These are phyloP conservation scores for Philaenus spumarius DNA, from an alignment of 1,140 invertebrate genomes.

Conservation along the genomic window DNA sequence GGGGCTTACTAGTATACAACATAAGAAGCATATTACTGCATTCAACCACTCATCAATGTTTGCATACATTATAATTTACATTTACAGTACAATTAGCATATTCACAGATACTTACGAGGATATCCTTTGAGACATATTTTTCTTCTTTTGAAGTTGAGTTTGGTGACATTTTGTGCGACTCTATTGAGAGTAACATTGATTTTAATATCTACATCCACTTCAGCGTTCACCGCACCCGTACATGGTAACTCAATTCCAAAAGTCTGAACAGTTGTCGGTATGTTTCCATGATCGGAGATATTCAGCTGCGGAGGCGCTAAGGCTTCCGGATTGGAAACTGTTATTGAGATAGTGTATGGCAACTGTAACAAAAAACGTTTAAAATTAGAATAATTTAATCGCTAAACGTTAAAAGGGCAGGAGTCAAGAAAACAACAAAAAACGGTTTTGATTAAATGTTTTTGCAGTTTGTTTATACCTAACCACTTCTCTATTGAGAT, in stretches of 20 bases:
- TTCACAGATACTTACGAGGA: constrained; percentile 23
- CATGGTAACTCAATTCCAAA: constrained; percentile 80
- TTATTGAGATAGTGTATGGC: constrained; percentile 70
- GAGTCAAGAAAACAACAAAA: too few species aligned
- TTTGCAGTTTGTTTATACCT: too few species aligned
- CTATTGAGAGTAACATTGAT: constrained; percentile 72
- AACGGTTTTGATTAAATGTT: too few species aligned
- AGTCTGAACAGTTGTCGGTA: constrained; percentile 68
- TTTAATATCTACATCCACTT: constrained; percentile 74
- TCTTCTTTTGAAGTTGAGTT: constrained; percentile 68
- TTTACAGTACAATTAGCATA: too few species aligned
- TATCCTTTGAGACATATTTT: constrained; percentile 75
- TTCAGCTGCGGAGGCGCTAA: constrained; percentile 69
- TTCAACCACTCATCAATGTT: too few species aligned
- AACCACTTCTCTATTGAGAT: too few species aligned
- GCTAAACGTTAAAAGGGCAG: too few species aligned
- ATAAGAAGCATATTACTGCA: too few species aligned
- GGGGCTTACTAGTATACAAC: too few species aligned
- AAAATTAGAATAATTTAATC: too few species aligned
- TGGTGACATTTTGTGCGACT: constrained; percentile 59
- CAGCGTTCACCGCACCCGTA: constrained; percentile 66
- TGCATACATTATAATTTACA: too few species aligned
- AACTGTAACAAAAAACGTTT: constrained; percentile 54
- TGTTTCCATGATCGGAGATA: constrained; percentile 67
- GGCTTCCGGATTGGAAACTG: constrained; percentile 49